Evolutionary conservation across 2,113 vertebrate species (phyloP).

Genomic region (Tragelaphus imberbis): DNA sequence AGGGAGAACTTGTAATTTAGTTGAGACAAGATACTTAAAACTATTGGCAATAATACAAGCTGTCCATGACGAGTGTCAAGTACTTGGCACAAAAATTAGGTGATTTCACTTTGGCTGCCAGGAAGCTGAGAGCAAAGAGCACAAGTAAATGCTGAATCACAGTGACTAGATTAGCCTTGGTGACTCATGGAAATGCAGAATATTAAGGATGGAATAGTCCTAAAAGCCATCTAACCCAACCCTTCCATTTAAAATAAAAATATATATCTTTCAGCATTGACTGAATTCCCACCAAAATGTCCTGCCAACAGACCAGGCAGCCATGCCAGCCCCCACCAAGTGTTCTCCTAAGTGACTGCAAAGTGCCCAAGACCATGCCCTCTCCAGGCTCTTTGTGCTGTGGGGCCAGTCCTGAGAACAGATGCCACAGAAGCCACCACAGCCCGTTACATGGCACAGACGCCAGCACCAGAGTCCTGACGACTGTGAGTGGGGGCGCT

Average conservation of each 20-base stretch:
- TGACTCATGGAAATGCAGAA: not conserved
- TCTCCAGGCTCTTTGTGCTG: not conserved
- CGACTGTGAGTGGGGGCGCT: not conserved
- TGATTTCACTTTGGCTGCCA: constrained; percentile 30
- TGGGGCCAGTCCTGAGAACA: not conserved
- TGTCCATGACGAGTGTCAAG: constrained; percentile 26
- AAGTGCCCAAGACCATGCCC: not conserved
- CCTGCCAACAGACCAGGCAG: not conserved
- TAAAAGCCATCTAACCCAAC: not conserved
- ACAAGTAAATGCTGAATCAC: not conserved
- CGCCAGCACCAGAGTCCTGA: not conserved
- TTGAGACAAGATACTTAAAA: constrained; percentile 25
- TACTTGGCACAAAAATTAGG: constrained; percentile 24
- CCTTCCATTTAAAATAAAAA: not conserved
- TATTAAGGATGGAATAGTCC: not conserved
- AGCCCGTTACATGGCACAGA: too few relatives aligned
- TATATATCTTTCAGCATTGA: not conserved
- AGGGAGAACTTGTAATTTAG: not conserved
- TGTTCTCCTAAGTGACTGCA: not conserved
- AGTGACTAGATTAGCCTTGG: not conserved
- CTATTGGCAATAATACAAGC: not conserved
- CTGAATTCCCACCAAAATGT: not conserved
- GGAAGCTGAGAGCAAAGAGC: not conserved
- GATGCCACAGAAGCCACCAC: not conserved
- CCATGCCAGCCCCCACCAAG: accelerated